These are phyloP conservation scores for Lagodon rhomboides DNA, from an alignment of 2,797 vertebrate genomes.

Conservation along the genomic window DNA sequence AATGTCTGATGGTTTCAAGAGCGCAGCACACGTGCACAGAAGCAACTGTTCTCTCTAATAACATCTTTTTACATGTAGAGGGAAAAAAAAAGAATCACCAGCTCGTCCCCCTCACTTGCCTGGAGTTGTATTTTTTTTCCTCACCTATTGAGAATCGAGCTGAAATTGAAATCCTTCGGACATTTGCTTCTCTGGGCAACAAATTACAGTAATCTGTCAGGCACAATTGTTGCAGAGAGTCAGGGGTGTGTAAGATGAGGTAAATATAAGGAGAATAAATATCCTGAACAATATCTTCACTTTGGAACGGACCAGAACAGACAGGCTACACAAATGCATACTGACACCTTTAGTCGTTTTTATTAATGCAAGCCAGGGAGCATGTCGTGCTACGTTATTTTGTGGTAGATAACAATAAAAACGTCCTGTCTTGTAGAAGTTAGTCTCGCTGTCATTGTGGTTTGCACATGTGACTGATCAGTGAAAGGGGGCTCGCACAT, in stretches of 20 bases:
- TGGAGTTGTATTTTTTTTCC: conserved; percentile 12
- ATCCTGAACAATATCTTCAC: background rate
- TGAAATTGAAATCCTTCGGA: conserved; percentile 1
- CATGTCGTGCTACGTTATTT: too few species aligned
- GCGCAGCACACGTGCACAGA: background rate
- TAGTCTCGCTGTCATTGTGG: too few species aligned
- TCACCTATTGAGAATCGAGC: conserved; percentile 6
- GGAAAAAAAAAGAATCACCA: background rate
- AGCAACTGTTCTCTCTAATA: conserved; percentile 11
- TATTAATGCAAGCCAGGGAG: too few species aligned
- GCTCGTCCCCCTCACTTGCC: background rate
- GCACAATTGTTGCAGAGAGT: background rate
- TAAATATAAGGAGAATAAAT: background rate
- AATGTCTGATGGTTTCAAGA: conserved; percentile 31
- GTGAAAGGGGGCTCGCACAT: too few species aligned
- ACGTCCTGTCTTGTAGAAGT: too few species aligned
- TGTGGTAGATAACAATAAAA: too few species aligned
- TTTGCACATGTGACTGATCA: too few species aligned
- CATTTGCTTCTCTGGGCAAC: background rate
- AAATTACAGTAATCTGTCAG: conserved; percentile 6
- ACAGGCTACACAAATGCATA: too few species aligned
- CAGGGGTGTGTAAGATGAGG: too few species aligned
- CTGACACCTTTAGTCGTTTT: too few species aligned
- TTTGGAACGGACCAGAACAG: background rate
- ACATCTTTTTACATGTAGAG: conserved; percentile 7